Percentiles rank a stretch among this genome's conserved stretches.
Evolutionary conservation across 2,113 vertebrate species (phyloP).

Genomic region (Maccullochella peelii): DNA sequence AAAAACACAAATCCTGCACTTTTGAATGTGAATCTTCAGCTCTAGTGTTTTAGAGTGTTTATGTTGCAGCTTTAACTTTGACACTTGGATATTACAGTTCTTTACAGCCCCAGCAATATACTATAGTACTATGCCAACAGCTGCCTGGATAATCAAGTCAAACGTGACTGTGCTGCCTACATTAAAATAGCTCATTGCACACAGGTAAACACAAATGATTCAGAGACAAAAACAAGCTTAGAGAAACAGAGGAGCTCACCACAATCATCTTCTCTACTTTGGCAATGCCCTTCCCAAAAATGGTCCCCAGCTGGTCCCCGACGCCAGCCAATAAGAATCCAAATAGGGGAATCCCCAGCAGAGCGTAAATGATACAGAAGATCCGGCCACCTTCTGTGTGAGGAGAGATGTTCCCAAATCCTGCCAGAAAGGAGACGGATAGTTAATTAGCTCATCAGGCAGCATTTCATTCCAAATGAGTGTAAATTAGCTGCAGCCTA

Average conservation of each 20-base stretch:
- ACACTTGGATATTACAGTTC: neutral
- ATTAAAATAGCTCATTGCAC: neutral
- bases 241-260: conserved; percentile 82
- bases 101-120: neutral
- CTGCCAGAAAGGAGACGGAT: conserved; percentile 77
- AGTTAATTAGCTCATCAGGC: neutral
- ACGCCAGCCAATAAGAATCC: conserved; percentile 98
- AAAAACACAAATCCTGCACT: neutral
- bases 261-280: conserved; percentile 98
- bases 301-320: conserved; percentile 97
- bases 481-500: neutral
- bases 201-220: neutral
- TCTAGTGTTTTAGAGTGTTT: neutral
- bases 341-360: conserved; percentile 97
- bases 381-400: conserved; percentile 96
- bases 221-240: neutral
- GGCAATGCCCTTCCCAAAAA: conserved; percentile 97
- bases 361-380: conserved; percentile 98
- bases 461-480: neutral
- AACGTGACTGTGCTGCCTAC: neutral
- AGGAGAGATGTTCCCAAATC: conserved; percentile 98
- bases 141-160: conserved; percentile 1
- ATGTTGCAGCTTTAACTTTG: neutral
- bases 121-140: too few relatives aligned
- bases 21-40: neutral